Base-by-base conservation (phyloP, 2,797 vertebrate genomes). In the Jordanella pulchra region DNA sequence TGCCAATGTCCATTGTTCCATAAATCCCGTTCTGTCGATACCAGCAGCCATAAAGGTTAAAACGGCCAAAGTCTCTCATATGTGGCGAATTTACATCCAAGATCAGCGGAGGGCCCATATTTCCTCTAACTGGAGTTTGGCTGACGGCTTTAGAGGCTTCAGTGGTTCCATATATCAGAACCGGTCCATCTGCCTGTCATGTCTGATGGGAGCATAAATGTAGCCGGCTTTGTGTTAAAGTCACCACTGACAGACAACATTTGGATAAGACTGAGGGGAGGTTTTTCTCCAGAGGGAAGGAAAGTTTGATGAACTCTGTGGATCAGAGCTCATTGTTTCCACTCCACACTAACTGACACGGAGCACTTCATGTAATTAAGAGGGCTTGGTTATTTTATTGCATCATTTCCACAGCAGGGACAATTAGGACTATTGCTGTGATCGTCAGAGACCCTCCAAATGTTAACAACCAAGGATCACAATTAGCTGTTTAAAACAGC, bases 391-490 rank as follows among this genome's bases (percentile, higher is more conserved):
- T 84, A 70, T 77, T 63, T 73, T 86, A 73, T 78, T 66, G 76
- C 83, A 80, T 81, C 35, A 81, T 83, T 76, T 84, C 69, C 73
- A 77, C 81, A 73, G 75, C 60, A 72, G 78, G 72, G 68, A 76
- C 79, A 78, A 82, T 85, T 72, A 80, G 77, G 73, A 76, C 84
- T 83, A 83, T 85, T 70, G 39, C 67, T 25, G 55, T 0, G n/a
- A 74, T 71, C 1, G 72, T 72, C 30, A 12, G 55, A 28, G 75
- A 74, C 79, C n/a, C 80, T 89, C 23, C 2, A 51, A 83, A 75
- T 83, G 86, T 80, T 86, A 86, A 89, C 75, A 75, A 54, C 67
- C 47, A 14, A n/a, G 73, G 77, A 86, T 87, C 82, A 84, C 80
- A 85, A 85, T 75, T 76, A 80, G 72, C 75, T 44, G 77, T 89